These are phyloP conservation scores for Mus spretus DNA, from an alignment of 2,797 vertebrate species.

Conservation along the genomic window DNA sequence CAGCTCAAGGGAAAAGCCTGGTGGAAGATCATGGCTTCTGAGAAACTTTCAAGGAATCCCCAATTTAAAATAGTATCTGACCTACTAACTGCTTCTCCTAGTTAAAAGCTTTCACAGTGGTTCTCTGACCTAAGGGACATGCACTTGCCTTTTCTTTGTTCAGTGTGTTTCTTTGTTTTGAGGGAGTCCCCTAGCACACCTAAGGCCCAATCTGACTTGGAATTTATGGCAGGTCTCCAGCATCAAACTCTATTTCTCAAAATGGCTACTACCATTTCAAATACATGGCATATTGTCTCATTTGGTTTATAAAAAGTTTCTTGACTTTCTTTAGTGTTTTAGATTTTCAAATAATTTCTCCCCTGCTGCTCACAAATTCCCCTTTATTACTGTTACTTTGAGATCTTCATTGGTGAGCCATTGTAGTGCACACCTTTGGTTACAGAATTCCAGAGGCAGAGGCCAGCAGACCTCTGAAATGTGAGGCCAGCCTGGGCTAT, in stretches of 20 bases:
- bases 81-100: slow-evolving; percentile 16
- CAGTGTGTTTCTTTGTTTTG: not conserved
- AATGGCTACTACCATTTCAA: slow-evolving; percentile 63
- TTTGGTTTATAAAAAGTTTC: slow-evolving; percentile 54
- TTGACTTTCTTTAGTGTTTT: slow-evolving; percentile 59
- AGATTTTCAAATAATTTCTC: slow-evolving; percentile 71
- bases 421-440: no score
- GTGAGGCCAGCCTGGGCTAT: not conserved
- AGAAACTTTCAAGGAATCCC: slow-evolving; percentile 25
- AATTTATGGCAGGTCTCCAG: not conserved
- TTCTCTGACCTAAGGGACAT: not conserved
- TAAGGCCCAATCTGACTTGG: not conserved
- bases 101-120: slow-evolving; percentile 4
- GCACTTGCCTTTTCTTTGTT: not conserved
- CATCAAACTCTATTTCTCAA: slow-evolving; percentile 20
- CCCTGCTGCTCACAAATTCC: slow-evolving; percentile 41
- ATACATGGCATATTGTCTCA: slow-evolving; percentile 43
- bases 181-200: not conserved
- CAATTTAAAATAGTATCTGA: slow-evolving; percentile 29
- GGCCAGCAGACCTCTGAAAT: no score
- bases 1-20: slow-evolving; percentile 14
- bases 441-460: not conserved
- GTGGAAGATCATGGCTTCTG: not conserved
- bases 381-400: slow-evolving; percentile 64
- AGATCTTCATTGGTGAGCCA: not conserved